Evolutionary conservation across 2,113 vertebrate genomes (phyloP), one percentile per base, ranked within the genome.

Genomic region (Malurus elegans): DNA sequence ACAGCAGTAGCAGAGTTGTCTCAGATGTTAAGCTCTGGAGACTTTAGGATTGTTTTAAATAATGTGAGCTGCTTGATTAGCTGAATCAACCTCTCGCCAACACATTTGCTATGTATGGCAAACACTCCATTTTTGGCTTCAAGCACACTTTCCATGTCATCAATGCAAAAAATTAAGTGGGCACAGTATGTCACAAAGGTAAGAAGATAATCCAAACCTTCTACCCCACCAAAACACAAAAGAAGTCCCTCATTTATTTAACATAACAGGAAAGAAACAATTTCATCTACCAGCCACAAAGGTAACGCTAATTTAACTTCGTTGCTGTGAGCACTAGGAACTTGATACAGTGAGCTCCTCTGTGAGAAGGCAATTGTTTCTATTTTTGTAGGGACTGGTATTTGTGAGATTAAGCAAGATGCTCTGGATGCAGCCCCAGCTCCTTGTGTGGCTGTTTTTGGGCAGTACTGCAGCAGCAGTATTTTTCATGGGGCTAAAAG

Each of bases 281-380:
- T 82, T 79, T 93, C 32, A 75, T 92, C 85, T 76, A 72, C 32
- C 17, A 50, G 62, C 42, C 26, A 45, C 54, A 73, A 53, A 70
- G 67, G 73, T 45, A 94, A 86, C 42, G 26, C 54, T 86, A 24
- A 60, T 83, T 86, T 93, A 62, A 88, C 47, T 73, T 66, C 16
- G 79, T 76, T 82, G 58, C 88, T 90, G 71, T 14, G 64, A 66
- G 75, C 12, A 0, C 47, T 76, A 65, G 93, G 86, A 95, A 96
- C 92, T 79, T 57, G 88, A 95, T 93, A 93, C n/a, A 73, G 71
- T 36, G 60, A 86, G 38, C 36, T 94, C 23, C 42, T 72, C 75
- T 50, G n/a, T 72, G 50, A 72, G 88, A 76, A 66, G 64, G 71
- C 31, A 9, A 86, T 96, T 83, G 96, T 90, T 97, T 96, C 96